Evolutionary conservation across 2,797 vertebrate species (phyloP), one percentile per base, ranked within the genome.

Genomic region (Valencia hispanica): DNA sequence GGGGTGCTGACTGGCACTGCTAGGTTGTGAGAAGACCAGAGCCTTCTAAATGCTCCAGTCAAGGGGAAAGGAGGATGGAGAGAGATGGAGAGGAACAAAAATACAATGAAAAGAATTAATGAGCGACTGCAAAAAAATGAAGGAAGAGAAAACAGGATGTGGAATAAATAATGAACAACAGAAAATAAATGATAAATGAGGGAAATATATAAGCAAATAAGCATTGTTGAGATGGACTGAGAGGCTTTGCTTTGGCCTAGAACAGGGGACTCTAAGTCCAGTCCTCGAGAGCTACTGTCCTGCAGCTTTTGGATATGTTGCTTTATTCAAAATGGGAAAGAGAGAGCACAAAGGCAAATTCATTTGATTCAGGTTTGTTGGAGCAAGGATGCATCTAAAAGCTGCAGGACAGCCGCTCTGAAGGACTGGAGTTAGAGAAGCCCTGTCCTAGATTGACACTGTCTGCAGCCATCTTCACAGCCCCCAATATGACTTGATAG

Each of bases 11-110:
- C 75, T 68, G 74, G 85, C 80, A 70, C 93, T 95, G 94, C 81
- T 63, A 70, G 61, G 55, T 72, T 4, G 70, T 82, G 94, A 95
- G 94, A 94, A 94, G 90, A 85, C 75, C 83, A 77, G 78, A 90
- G 87, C 87, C 80, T 32, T 34, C 75, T 78, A 68, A 87, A 88
- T 74, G 73, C 86, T 79, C 81, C 83, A 83, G 73, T 77, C 75
- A 69, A 74, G 84, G 73, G 53, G 20, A 36, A 59, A 71, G 36
- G 53, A 55, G 59, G 51, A 36, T 18, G 34, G 30, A 70, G 81
- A 76, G 79, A 32, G 72, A 57, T 68, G 32, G 72, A 55, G 71
- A 65, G 8, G 43, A 53, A 34, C 36, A 50, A 32, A 50, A 0
- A 45, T 34, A 55, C 22, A 50, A 75, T 25, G 12, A 66, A 68